These are phyloP conservation scores for Sinocyclocheilus maitianheensis DNA, from an alignment of 2,113 vertebrate species.

Conservation along the genomic window DNA sequence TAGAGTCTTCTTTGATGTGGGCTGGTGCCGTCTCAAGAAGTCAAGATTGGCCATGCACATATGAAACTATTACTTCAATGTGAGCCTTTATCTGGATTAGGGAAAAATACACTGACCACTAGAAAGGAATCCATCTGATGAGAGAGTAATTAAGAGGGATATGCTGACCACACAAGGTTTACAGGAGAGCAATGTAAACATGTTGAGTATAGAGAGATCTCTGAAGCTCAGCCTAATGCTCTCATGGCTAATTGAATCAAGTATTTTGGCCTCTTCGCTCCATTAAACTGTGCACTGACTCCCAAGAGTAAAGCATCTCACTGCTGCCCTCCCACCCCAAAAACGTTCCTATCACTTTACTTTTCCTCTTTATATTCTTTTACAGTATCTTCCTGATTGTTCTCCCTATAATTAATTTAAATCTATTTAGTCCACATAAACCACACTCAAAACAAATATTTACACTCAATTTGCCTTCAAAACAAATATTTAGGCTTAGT, in stretches of 20 bases:
- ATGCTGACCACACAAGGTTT: constrained; percentile 17
- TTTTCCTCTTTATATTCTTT: background rate
- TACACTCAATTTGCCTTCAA: too few relatives aligned
- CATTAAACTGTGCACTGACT: constrained; percentile 34
- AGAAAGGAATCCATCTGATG: constrained; percentile 24
- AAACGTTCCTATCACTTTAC: background rate
- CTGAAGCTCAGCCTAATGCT: constrained; percentile 35
- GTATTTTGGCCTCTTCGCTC: constrained; percentile 5
- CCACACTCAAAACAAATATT: too few relatives aligned
- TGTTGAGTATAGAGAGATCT: constrained; percentile 18
- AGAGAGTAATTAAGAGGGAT: constrained; percentile 22
- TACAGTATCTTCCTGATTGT: background rate
- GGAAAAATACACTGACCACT: constrained; percentile 34
- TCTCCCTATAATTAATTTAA: background rate
- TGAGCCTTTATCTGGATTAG: constrained; percentile 29
- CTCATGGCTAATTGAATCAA: constrained; percentile 35
- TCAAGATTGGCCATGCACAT: constrained; percentile 11
- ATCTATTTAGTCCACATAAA: background rate
- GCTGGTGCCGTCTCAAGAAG: background rate
- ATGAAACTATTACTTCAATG: constrained; percentile 6
- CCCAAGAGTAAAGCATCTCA: background rate
- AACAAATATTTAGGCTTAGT: too few relatives aligned
- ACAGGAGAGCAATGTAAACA: constrained; percentile 34
- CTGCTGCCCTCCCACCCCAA: background rate
- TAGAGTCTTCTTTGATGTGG: background rate